A percentile compares a stretch with the other conserved stretches of the same genome.
These are phyloP conservation scores for Acronicta leporina DNA, from an alignment of 2,888 invertebrate species.

Conservation along the genomic window DNA sequence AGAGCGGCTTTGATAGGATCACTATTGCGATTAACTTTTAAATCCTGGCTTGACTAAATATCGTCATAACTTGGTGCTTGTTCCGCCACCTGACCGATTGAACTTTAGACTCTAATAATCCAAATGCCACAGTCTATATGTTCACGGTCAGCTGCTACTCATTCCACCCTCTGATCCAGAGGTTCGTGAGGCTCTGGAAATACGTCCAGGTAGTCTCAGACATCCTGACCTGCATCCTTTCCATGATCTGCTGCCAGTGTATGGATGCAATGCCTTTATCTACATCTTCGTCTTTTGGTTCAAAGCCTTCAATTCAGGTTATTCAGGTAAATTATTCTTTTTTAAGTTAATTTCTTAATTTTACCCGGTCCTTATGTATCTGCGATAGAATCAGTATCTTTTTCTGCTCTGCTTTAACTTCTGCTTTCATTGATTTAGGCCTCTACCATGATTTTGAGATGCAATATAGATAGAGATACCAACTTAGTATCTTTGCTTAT, in stretches of 20 bases:
- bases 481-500: too few species aligned
- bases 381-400: too few species aligned
- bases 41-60: not conserved
- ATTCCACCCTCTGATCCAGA: constrained; percentile 58
- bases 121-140: constrained; percentile 55
- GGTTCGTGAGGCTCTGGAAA: constrained; percentile 61
- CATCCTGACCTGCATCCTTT: constrained; percentile 56
- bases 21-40: not conserved
- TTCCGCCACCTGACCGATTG: not conserved
- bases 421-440: too few species aligned
- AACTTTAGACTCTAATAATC: not conserved
- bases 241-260: constrained; percentile 65
- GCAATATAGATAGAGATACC: too few species aligned
- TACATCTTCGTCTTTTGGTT: constrained; percentile 24
- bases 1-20: not conserved
- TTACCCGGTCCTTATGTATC: not conserved
- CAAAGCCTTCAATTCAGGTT: constrained; percentile 33
- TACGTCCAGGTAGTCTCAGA: constrained; percentile 60
- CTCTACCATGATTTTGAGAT: too few species aligned
- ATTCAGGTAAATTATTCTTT: constrained; percentile 21
- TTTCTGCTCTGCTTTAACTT: too few species aligned
- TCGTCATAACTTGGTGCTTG: not conserved
- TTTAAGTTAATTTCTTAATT: not conserved
- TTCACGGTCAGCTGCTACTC: constrained; percentile 64
- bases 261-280: constrained; percentile 45